Evolutionary conservation across 2,797 vertebrate genomes (phyloP).

Genomic region (Ambastaia sidthimunki): DNA sequence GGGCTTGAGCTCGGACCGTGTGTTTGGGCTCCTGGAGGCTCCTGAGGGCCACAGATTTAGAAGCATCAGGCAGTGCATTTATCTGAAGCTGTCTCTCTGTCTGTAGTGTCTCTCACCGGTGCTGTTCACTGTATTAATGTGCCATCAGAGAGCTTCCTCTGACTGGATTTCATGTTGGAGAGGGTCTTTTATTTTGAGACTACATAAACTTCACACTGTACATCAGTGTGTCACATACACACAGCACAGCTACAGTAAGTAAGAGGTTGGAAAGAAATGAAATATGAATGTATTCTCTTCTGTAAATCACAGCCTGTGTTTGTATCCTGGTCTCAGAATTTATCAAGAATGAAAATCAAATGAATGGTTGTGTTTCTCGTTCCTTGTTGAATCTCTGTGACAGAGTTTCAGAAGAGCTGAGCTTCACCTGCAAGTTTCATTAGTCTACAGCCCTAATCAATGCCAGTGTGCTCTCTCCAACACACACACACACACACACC

Average conservation of each 20-base stretch:
- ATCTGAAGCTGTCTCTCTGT: too few relatives aligned
- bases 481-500: neutral
- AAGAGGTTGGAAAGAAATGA: neutral
- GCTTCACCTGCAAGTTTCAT: conserved; percentile 18
- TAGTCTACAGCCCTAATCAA: conserved; percentile 16
- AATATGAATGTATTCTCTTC: neutral
- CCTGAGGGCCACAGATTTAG: too few relatives aligned
- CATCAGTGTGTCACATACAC: too few relatives aligned
- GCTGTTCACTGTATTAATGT: too few relatives aligned
- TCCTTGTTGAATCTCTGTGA: neutral
- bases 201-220: too few relatives aligned
- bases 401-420: neutral
- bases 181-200: too few relatives aligned
- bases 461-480: neutral
- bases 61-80: too few relatives aligned
- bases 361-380: neutral
- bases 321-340: neutral
- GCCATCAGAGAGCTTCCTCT: too few relatives aligned
- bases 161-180: too few relatives aligned
- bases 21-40: too few relatives aligned
- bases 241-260: neutral
- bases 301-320: neutral
- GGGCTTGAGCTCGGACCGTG: too few relatives aligned
- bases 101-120: too few relatives aligned
- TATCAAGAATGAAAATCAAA: conserved; percentile 2